phyloP scores from a whole-genome alignment of 2,113 vertebrate genomes.

The human (Homo sapiens) region GRCh38 chr6:55350501-55351000 shows the following conservation, averaged over 20 bases:
- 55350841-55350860: not conserved
- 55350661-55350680: no score
- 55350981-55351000: not conserved
- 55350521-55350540: no score
- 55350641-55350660: no score
- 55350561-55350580: no score
- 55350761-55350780: not conserved
- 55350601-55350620: no score
- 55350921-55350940: not conserved
- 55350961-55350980: not conserved
- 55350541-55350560: no score
- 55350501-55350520: no score
- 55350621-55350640: no score
- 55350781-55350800: not conserved
- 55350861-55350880: not conserved
- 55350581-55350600: no score
- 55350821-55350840: not conserved
- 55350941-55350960: conserved; percentile 30
- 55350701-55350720: not conserved
- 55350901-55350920: not conserved
- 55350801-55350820: not conserved
- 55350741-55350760: not conserved
- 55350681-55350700: no score
- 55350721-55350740: not conserved
- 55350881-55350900: not conserved